Base-by-base conservation (phyloP, 2,888 invertebrate genomes). In the Rhogogaster chlorosoma region DNA sequence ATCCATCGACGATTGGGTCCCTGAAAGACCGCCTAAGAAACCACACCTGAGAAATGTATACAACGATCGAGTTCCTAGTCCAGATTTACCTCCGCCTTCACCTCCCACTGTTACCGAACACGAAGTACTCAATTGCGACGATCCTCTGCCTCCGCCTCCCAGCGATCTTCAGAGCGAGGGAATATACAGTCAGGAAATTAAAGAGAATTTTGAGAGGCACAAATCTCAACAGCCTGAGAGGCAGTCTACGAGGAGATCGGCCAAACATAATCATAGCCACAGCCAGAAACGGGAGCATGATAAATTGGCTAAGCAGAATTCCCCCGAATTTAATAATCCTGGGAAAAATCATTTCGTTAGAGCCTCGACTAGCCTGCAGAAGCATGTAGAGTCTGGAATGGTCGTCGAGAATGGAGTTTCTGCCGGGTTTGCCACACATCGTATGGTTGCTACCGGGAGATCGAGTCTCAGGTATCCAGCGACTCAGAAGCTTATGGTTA, bases 11-110 rank as follows among this genome's bases (percentile, higher is more conserved):
- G 96, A 96, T 88, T 96, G 96, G 95, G 95, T 96, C 0, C 96
- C 97, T 0, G 97, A 96, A 88, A 94, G 97, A 87, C 97, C 97
- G 15, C 97, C 97, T 4, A 97, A 97, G 93, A 97, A 97, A 93
- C 96, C 97, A 2, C 95, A 96, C 90, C 93, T 96, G 86, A 91
- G 96, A 88, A 94, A 95, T 83, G 94, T 93, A 53, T 94, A 93
- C 88, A 94, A 94, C 86, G 94, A 94, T 86, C 93, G 95, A 67
- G 93, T 95, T 53, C 94, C 95, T 18, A 95, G 95, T 89, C 95
- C 96, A 0, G 95, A 95, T 90, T 91, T 95, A 86, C 95, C 95
- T 18, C 95, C 95, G 1, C 95, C 96, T 0, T 95, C 96, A 1
- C 95, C 96, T 5, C 95, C 96, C 0, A 95, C 95, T 0, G 94